Base-by-base conservation (phyloP, 1,140 invertebrate genomes). In the Sesamia nonagrioides region DNA sequence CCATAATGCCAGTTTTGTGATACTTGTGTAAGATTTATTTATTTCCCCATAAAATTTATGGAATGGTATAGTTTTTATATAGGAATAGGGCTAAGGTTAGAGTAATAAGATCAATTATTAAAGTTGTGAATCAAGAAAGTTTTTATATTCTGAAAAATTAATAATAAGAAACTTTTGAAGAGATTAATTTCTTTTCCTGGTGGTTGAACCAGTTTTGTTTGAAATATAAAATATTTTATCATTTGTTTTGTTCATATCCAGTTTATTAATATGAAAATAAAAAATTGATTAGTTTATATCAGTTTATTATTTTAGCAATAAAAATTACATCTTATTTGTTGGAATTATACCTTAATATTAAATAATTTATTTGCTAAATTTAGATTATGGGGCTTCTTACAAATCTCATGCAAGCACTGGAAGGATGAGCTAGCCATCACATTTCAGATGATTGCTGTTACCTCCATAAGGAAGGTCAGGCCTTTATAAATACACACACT, bases 291-390 rank as follows among this genome's bases (percentile, higher is more conserved):
- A 78, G 63, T 48, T 81, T 78, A 45, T 86, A 82, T 87, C 52
- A 82, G 78, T 86, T 82, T 79, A 90, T 92, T 92, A 88, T 92
- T 91, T 91, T 90, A 89, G 89, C 86, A 88, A 91, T 92, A 89
- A 90, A 88, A 91, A 91, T 90, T 90, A 94, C 86, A 90, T 88
- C 88, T 84, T 86, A 88, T 68, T 84, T 87, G 85, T 85, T 89
- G 87, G 84, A 85, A 80, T 85, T 85, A 86, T 74, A 85, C 75
- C 89, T 89, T 89, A 87, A 85, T 86, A 89, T 90, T 90, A 92
- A 93, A 92, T 93, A 92, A 92, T 91, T 91, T 90, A 92, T 90
- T 89, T 82, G 82, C 89, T 92, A 90, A 87, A 89, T 89, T 89
- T 89, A 88, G 84, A 89, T 83, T 84, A 89, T 90, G 89, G 89